Evolutionary conservation across 2,113 vertebrate species (phyloP), one percentile per base, ranked within the genome.

Genomic region (Caracal caracal): DNA sequence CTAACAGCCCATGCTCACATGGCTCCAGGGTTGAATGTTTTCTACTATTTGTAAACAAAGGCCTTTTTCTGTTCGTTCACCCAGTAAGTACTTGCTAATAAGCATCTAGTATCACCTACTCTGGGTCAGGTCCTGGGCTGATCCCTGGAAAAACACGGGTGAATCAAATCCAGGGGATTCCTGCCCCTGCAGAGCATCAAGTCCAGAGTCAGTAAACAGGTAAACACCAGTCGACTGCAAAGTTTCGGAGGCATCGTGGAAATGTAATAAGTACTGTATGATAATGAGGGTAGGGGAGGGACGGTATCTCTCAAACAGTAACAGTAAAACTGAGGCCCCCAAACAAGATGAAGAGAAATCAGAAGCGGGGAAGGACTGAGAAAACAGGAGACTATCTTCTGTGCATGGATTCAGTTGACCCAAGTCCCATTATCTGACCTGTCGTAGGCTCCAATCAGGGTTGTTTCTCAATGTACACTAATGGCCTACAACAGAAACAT

Each of bases 41-140:
- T 93, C 84, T 80, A 75, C 35, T 30, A 6, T 17, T 35, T 5
- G 35, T 43, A 88, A 63, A 92, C 56, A 83, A 5, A 40, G 80
- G 63, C 26, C 80, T 65, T 78, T 78, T 84, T 15, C 56, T 16
- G 16, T 75, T 76, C 30, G 59, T 56, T 85, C 15, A 5, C 7
- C 19, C 24, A 78, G 22, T 79, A 84, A 85, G 47, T 66, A 63
- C 81, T 20, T 78, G 81, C 47, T 87, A 79, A n/a, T n/a, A n/a
- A 71, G 15, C 30, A 80, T n/a, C 75, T 51, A 76, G 47, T 78
- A 78, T n/a, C 75, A 51, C 35, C 79, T 73, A 63, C 88, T 83
- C 20, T 9, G 81, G 4, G 2, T 75, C 75, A 90, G 51, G 35
- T 33, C n/a, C 26, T 47, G 12, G 28, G 43, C 6, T 43, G 80